Evolutionary conservation across 1,140 invertebrate species (phyloP), one percentile per base, ranked within the genome.

Genomic region (Eriosoma lanigerum): DNA sequence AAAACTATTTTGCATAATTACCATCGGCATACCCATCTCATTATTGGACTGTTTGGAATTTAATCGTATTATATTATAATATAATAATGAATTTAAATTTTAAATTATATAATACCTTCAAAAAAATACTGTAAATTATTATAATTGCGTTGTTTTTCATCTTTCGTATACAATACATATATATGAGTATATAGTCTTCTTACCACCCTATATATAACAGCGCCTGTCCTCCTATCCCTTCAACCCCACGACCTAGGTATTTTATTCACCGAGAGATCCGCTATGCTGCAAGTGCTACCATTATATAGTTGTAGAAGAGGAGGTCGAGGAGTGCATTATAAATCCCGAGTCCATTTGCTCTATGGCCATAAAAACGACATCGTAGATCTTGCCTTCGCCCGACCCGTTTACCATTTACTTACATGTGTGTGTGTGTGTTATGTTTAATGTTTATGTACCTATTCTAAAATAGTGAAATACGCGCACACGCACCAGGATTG

Each of bases 281-380:
- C 29, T 9, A 32, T 38, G 32, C 29, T 10, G 32, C 19, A 9
- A 38, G 32, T 38, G 3, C 32, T 38, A 38, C 32, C 8, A 38
- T 38, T 38, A 38, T 38, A 19, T 3, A 64, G 3, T 64, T n/a
- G 62, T 13, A 6, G 1, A 60, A 19, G 17, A 44, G 24, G 56
- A 29, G 17, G 75, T 38, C 32, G 32, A 60, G 38, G 54, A n/a
- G n/a, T 12, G 13, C 29, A 44, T 38, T 29, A 78, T 78, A 78
- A 78, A 78, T 78, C 75, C 38, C 13, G 17, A 78, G 56, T 78
- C 75, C 75, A 78, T 78, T 78, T 78, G 75, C 56, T 48, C 75
- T 46, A 26, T 60, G 46, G n/a, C 56, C 56, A 62, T 78, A 78
- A 78, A 78, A 78, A 78, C 75, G 75, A 78, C 75, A 78, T 78